Evolutionary conservation across 1,140 invertebrate genomes (phyloP), one percentile per base, ranked within the genome.

Genomic region (Catajapyx aquilonaris): DNA sequence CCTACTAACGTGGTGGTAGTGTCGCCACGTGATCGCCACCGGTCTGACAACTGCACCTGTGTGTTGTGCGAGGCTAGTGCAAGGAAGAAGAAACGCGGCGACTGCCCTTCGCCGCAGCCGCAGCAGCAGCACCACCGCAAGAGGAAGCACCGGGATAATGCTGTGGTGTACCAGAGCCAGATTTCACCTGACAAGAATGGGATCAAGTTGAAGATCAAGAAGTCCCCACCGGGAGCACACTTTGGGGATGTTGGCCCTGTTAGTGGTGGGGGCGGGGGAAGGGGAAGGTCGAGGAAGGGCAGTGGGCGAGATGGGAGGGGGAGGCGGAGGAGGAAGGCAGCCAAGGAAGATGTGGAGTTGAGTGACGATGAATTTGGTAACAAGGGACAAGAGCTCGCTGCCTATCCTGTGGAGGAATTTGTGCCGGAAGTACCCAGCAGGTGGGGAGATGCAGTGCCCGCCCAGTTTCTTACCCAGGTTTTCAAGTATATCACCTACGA

Each of bases 391-490:
- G 7, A 7, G 32, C 9, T 17, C 15, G 10, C 10, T 11, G 17
- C 32, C 32, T 15, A 7, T 9, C 15, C 32, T 11, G 32, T n/a
- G n/a, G n/a, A n/a, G n/a, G n/a, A n/a, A n/a, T n/a, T n/a, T n/a
- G n/a, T n/a, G n/a, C n/a, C n/a, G n/a, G n/a, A n/a, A n/a, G n/a
- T n/a, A n/a, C n/a, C n/a, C n/a, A n/a, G n/a, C n/a, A n/a, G n/a
- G n/a, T 74, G 71, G 71, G 71, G 62, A 4, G 45, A 56, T 20
- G 53, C 43, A 36, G 48, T 81, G 43, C 76, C 79, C 18, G 59
- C 65, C 49, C 59, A 68, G 44, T 55, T 81, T 42, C 65, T 83
- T 37, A 54, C 60, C 28, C 64, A 73, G 52, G 76, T 85, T 48
- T 81, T 83, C 51, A 55, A 69, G 45, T 54, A 69, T 52, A 65